Evolutionary conservation across 2,113 vertebrate species (phyloP), one percentile per base, ranked within the genome.

Genomic region (Lophius piscatorius): DNA sequence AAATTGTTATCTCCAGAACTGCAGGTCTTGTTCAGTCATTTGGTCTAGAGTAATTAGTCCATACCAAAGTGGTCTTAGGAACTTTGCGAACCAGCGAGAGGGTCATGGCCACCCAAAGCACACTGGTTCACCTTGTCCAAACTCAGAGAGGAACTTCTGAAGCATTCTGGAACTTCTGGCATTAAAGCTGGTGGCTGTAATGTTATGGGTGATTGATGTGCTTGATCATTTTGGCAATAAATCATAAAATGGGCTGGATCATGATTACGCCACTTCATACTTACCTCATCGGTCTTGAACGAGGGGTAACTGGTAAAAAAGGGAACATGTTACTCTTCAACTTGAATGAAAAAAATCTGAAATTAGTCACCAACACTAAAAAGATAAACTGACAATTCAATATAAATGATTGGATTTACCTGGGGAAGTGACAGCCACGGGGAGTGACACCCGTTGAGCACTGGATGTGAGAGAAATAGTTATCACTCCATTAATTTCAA

Each of bases 341-440:
- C 26, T 8, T 29, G 1, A 51, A 29, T 9, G 2, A 59, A 31
- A 22, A 29, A 22, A 18, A 0, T 9, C 4, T 42, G 6, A 57
- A 46, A 47, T 20, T 4, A 1, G 18, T 2, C 3, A 55, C 2
- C 17, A 28, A n/a, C 3, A 5, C 2, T 21, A 8, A 31, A 59
- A 66, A 44, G 7, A 16, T 23, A 2, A 13, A n/a, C n/a, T 26
- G n/a, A 54, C 12, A 10, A 3, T 14, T 52, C 0, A 22, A 3
- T 6, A 16, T 6, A 20, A 39, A 18, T 83, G 49, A 39, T 76
- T 90, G 40, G 12, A 26, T 33, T 75, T 85, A 91, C 93, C 92
- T 73, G 94, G 94, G 3, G 94, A 91, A 39, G 94, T 94, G 68
- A 96, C 84, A 23, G 91, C 92, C 29, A 96, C 89, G 17, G 93